Evolutionary conservation across 2,888 invertebrate species (phyloP), one percentile per base, ranked within the genome.

Genomic region (Tiliacea aurago): DNA sequence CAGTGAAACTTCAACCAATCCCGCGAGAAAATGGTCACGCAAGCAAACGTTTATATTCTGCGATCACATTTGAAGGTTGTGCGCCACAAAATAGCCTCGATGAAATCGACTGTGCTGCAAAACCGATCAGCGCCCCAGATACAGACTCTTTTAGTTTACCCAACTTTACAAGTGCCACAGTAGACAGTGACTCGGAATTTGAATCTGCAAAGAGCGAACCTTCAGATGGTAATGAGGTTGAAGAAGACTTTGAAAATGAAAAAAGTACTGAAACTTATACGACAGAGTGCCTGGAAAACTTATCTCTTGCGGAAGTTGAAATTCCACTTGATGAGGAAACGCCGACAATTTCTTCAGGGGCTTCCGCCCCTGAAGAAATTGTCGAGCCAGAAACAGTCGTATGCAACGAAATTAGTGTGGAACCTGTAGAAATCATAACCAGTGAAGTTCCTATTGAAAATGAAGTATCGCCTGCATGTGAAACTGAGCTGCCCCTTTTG

Each of bases 141-240:
- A 87, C 87, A 65, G 91, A 91, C 67, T 89, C 90, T 68, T 85
- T 93, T 53, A 90, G 89, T 84, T 87, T 93, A 84, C 89, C 92
- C 18, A 77, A 86, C 62, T 86, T 91, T 59, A 78, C 86, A 68
- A 90, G 81, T 84, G 86, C 91, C 37, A 91, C 91, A 45, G 79
- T 93, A 79, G 95, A 95, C 84, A 95, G 96, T 86, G 95, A 95
- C 88, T 95, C 96, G 10, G 96, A 96, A 87, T 95, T 96, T 81
- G 96, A 96, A 90, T 96, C 96, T 7, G 96, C 95, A 9, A 95
- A 95, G 86, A 95, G 95, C 77, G 95, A 96, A 49, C 95, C 95
- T 43, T 94, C 95, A 47, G 95, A 95, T 67, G 78, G 76, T 71
- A 81, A 87, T 49, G 95, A 95, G 84, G 81, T 87, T 59, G 94